Evolutionary conservation across 2,797 vertebrate genomes (phyloP).

Genomic region (Oryzias sinensis): DNA sequence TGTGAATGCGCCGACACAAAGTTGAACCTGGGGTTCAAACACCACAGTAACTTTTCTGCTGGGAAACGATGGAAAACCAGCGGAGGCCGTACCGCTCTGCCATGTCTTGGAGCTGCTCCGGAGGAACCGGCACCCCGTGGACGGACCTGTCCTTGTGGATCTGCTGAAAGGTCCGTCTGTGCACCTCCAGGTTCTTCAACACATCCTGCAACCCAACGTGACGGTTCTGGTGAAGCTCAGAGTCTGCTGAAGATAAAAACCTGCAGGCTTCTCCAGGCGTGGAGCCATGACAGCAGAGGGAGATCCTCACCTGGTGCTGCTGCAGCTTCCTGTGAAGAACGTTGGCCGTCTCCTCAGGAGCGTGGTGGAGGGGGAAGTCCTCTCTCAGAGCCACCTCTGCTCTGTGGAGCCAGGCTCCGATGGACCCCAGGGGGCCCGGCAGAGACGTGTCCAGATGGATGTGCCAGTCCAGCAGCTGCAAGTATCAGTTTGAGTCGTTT

Average conservation of each 20-base stretch:
- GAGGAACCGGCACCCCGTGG: slow-evolving; percentile 91
- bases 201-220: slow-evolving; percentile 81
- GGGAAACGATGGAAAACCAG: not conserved
- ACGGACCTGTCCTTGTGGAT: slow-evolving; percentile 92
- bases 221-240: not conserved
- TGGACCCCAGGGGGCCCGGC: slow-evolving; percentile 89
- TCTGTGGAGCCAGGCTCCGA: slow-evolving; percentile 93
- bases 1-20: slow-evolving; percentile 93
- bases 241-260: not conserved
- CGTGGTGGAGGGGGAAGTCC: slow-evolving; percentile 88
- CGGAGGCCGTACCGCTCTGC: slow-evolving; percentile 86
- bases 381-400: slow-evolving; percentile 91
- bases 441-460: slow-evolving; percentile 93
- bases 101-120: slow-evolving; percentile 96
- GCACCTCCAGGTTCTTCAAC: slow-evolving; percentile 90
- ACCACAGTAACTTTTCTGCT: not conserved
- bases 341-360: slow-evolving; percentile 93
- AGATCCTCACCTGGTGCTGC: slow-evolving; percentile 88
- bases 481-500: too few relatives aligned
- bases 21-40: slow-evolving; percentile 83
- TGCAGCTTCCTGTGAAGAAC: slow-evolving; percentile 89
- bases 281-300: not conserved
- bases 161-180: slow-evolving; percentile 92
- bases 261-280: too few relatives aligned
- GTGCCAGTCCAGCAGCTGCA: slow-evolving; percentile 89